phyloP scores from a whole-genome alignment of 1,140 invertebrate species.

The Maconellicoccus hirsutus region DNA sequence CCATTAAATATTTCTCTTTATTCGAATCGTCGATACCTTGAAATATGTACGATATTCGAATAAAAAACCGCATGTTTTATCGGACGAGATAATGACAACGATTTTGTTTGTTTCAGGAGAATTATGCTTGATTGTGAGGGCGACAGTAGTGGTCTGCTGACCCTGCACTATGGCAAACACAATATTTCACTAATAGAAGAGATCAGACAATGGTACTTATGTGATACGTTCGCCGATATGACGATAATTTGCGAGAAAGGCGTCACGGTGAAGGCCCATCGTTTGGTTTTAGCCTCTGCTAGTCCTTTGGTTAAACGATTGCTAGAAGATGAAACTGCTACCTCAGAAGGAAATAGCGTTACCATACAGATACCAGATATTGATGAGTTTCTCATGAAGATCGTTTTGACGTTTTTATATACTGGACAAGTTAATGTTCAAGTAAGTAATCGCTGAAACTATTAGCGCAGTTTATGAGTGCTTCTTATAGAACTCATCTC shows the following conservation, averaged over 20 bases:
- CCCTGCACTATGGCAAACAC: slow-evolving; percentile 79
- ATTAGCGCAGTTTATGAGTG: no score
- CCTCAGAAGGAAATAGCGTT: slow-evolving; percentile 50
- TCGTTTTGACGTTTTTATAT: slow-evolving; percentile 68
- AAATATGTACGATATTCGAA: no score
- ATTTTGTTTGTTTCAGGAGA: not conserved
- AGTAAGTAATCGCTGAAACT: no score
- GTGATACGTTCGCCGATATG: slow-evolving; percentile 68
- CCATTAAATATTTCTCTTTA: no score
- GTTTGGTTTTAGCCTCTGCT: slow-evolving; percentile 67
- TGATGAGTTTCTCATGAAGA: slow-evolving; percentile 57
- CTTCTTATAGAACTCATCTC: no score
- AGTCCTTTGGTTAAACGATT: slow-evolving; percentile 64
- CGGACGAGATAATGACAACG: not conserved
- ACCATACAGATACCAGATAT: slow-evolving; percentile 66
- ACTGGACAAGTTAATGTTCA: slow-evolving; percentile 70
- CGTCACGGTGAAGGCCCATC: slow-evolving; percentile 34
- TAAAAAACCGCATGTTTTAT: not conserved
- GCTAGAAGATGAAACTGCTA: slow-evolving; percentile 47
- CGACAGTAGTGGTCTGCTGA: slow-evolving; percentile 51
- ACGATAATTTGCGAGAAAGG: slow-evolving; percentile 56
- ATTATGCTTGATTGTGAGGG: slow-evolving; percentile 26
- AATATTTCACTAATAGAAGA: slow-evolving; percentile 75
- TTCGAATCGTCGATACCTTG: no score
- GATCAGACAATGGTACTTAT: slow-evolving; percentile 68